Conservation (phyloP, 2,888 invertebrate species). For the Brenthis hecate region DNA sequence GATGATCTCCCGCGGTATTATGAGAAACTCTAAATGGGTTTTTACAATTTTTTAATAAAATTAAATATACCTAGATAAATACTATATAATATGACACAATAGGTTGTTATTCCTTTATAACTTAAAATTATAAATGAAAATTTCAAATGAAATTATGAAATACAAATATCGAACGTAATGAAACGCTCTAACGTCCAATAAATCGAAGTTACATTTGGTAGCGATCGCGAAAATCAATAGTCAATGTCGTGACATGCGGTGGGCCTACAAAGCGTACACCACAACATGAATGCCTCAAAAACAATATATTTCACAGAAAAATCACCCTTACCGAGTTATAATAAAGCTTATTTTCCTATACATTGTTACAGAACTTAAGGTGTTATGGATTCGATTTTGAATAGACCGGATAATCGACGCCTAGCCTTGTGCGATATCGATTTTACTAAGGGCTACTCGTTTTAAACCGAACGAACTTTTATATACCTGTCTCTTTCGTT, state of each 20-base stretch:
- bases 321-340: rapidly evolving
- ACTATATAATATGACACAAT: too few relatives aligned
- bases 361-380: conserved; percentile 31
- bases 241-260: conserved; percentile 61
- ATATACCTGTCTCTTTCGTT: conserved; percentile 49
- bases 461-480: conserved; percentile 48
- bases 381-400: conserved; percentile 43
- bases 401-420: conserved; percentile 77
- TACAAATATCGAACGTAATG: not conserved
- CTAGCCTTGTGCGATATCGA: conserved; percentile 83
- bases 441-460: conserved; percentile 72
- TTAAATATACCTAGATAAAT: too few relatives aligned
- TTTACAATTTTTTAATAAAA: too few relatives aligned
- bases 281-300: conserved; percentile 7
- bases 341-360: conserved; percentile 40
- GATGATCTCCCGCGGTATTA: too few relatives aligned
- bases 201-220: conserved; percentile 58
- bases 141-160: too few relatives aligned
- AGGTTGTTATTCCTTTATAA: too few relatives aligned
- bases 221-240: conserved; percentile 76
- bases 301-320: conserved; percentile 28
- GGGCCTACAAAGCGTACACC: conserved; percentile 35
- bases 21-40: too few relatives aligned
- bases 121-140: too few relatives aligned
- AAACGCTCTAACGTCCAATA: conserved; percentile 54